Evolutionary conservation across 2,113 vertebrate genomes (phyloP), one percentile per base, ranked within the genome.

Genomic region (Cyanocitta stelleri): DNA sequence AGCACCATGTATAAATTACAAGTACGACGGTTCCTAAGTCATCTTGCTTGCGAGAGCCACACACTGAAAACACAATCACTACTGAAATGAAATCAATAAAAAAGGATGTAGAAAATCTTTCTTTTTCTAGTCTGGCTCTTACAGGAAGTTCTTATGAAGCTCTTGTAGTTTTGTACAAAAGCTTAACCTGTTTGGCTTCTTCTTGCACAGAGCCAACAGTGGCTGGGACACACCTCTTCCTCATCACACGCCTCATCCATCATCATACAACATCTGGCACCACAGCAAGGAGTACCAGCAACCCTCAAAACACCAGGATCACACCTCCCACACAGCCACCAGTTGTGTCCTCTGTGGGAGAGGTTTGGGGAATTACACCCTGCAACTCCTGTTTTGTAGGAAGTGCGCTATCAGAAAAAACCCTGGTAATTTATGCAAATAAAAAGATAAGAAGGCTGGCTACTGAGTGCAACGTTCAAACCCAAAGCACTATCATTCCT

Each of bases 331-430:
- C 2, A 6, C 1, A 1, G 16, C 17, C 56, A 89, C 32, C 48
- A 83, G 12, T 0, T 4, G 3, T 1, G 4, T 23, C 16, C 26
- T 35, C 41, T 27, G 20, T 3, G 4, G 20, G 73, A 58, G 32
- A 64, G 29, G 33, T 37, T 44, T 41, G 44, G 27, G n/a, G 27
- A 37, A 37, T 75, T 41, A 9, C 9, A 4, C n/a, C 26, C n/a
- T 32, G 18, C 52, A 49, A 26, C 12, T 74, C 23, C 30, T 43
- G 3, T 3, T 52, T 14, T 44, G 43, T 18, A 21, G 44, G 14
- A 56, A 14, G 20, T 13, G 26, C 23, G 11, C 26, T 22, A 74
- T 13, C 17, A 43, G 24, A 35, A 62, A 63, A 61, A 61, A 14
- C 5, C 2, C 18, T 30, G 39, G 7, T 10, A 39, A 83, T 72